Base-by-base conservation (phyloP, 2,888 invertebrate genomes). In the Acanthoscelides obtectus region DNA sequence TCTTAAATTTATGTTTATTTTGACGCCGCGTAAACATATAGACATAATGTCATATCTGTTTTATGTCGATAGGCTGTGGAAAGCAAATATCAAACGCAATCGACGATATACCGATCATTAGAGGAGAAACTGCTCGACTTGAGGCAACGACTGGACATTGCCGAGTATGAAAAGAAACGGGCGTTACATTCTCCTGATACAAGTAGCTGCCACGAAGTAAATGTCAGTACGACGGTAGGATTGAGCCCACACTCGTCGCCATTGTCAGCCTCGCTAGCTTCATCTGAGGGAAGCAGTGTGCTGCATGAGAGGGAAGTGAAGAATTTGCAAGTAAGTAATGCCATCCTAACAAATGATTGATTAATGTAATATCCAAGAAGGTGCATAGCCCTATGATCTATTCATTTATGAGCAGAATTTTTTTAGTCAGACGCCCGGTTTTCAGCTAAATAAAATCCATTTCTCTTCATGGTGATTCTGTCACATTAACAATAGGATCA, bases 221-320 rank as follows among this genome's bases (percentile, higher is more conserved):
- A 87, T 70, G 87, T 86, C 63, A 88, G 87, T 1, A 82, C 87
- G 83, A 82, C 87, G 83, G 75, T 81, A 78, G 78, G 84, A 74
- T 83, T 85, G 25, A 84, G 85, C 77, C 83, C 86, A 8, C 88
- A 88, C 73, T 89, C 90, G 71, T 90, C 91, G 1, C 88, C 91
- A 21, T 82, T 91, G 27, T 90, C 90, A 6, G 88, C 88, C 12
- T 91, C 91, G 68, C 82, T 91, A 74, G 90, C 91, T 25, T 91
- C 90, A 0, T 90, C 89, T 72, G 88, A 88, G 78, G 87, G 83
- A 80, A 88, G 83, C 81, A 81, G 75, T 75, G 86, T 78, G 76
- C 86, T 81, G 80, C 84, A 81, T 79, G 86, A 85, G 82, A 88
- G 88, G 64, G 90, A 90, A 81, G 86, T 90, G 66, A 87, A 89